Percentiles rank a stretch among this genome's conserved stretches.
phyloP scores from a whole-genome alignment of 2,888 invertebrate species.

The Gandaritis pyraliata region DNA sequence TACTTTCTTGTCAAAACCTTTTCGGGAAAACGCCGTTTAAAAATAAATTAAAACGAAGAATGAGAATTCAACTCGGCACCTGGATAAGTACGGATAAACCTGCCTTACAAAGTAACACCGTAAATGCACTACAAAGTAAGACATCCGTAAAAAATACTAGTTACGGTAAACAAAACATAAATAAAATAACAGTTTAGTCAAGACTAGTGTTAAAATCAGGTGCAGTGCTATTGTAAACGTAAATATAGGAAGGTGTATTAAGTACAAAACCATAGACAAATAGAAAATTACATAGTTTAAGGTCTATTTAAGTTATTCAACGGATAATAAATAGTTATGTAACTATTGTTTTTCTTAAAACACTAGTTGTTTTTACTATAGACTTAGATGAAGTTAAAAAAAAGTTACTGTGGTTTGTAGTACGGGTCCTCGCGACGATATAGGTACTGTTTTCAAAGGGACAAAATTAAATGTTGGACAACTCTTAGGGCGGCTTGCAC shows the following conservation, averaged over 20 bases:
- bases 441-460: no score
- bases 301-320: constrained; percentile 9
- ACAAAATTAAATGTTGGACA: no score
- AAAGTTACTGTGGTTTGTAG: no score
- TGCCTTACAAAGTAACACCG: no score
- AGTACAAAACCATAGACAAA: constrained; percentile 27
- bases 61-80: no score
- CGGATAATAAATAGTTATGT: background rate
- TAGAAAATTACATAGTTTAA: constrained; percentile 27
- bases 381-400: no score
- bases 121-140: no score
- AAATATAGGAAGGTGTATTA: background rate
- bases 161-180: constrained; percentile 4
- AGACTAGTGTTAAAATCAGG: constrained; percentile 48
- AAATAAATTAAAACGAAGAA: background rate
- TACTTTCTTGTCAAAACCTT: background rate
- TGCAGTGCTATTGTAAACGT: constrained; percentile 27
- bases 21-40: background rate
- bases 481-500: no score
- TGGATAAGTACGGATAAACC: no score
- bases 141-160: background rate
- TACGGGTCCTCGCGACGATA: no score
- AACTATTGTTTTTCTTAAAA: background rate
- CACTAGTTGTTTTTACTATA: no score
- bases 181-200: constrained; percentile 45